Evolutionary conservation across 2,797 vertebrate species (phyloP).

Genomic region (Perdix hodgsoniae): DNA sequence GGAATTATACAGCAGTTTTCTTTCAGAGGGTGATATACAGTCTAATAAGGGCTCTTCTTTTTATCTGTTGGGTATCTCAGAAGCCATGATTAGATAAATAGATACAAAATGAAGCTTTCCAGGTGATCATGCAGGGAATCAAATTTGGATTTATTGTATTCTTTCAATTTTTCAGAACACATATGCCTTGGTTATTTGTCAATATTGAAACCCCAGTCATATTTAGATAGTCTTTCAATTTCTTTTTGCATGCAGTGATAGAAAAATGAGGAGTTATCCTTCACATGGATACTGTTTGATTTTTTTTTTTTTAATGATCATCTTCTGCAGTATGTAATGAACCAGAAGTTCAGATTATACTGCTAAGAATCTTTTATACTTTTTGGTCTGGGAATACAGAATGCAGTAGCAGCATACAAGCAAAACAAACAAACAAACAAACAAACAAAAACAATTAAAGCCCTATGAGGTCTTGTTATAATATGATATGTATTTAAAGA

Average conservation of each 20-base stretch:
- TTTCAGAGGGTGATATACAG: neutral
- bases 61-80: neutral
- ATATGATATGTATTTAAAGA: neutral
- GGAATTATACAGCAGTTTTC: neutral
- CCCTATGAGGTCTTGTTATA: neutral
- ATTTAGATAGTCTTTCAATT: neutral
- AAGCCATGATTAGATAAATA: neutral
- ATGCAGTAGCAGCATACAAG: neutral
- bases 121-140: neutral
- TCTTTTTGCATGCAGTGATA: neutral
- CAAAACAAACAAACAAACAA: neutral
- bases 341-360: neutral
- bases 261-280: neutral
- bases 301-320: neutral
- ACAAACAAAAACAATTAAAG: neutral
- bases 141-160: neutral
- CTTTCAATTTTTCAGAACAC: neutral
- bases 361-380: neutral
- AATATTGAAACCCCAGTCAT: fast-evolving
- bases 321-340: neutral
- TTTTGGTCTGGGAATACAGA: neutral
- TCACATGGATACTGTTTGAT: neutral
- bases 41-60: neutral
- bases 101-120: neutral
- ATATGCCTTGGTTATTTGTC: neutral